Percentiles rank a stretch among this genome's conserved stretches.
Conservation (phyloP, 2,797 vertebrate species). For the Odontamblyopus lacepedii region DNA sequence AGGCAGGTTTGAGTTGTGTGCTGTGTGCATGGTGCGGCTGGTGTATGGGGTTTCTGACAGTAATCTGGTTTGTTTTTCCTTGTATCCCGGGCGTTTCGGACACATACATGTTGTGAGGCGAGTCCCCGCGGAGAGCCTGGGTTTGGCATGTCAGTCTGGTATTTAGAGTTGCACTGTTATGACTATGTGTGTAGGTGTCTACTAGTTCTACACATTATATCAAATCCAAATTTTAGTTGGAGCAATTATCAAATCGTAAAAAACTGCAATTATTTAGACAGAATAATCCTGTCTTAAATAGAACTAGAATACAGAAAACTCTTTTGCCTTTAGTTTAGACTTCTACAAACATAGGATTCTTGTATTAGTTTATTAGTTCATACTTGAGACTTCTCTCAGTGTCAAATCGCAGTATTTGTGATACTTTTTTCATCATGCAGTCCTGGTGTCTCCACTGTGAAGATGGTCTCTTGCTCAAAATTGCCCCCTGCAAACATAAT, state of each 20-base stretch:
- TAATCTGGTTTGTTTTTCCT: constrained; percentile 2
- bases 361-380: no score
- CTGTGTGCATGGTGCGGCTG: background rate
- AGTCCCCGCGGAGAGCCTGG: constrained; percentile 42
- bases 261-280: no score
- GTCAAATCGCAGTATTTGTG: no score
- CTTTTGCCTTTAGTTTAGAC: no score
- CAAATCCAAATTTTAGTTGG: no score
- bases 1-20: constrained; percentile 69
- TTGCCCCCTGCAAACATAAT: background rate
- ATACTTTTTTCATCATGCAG: no score
- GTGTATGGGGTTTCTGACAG: background rate
- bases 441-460: background rate
- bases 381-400: no score
- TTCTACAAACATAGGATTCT: no score
- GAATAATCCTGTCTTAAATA: no score
- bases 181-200: constrained; percentile 16
- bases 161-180: constrained; percentile 38
- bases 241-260: no score
- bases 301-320: no score
- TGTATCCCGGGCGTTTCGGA: constrained; percentile 21
- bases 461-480: background rate
- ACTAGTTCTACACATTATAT: background rate
- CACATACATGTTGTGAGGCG: constrained; percentile 50
- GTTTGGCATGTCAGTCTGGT: constrained; percentile 48